Percentiles rank a stretch among this genome's conserved stretches.
phyloP scores from a whole-genome alignment of 2,797 vertebrate species.

The Xenops minutus region DNA sequence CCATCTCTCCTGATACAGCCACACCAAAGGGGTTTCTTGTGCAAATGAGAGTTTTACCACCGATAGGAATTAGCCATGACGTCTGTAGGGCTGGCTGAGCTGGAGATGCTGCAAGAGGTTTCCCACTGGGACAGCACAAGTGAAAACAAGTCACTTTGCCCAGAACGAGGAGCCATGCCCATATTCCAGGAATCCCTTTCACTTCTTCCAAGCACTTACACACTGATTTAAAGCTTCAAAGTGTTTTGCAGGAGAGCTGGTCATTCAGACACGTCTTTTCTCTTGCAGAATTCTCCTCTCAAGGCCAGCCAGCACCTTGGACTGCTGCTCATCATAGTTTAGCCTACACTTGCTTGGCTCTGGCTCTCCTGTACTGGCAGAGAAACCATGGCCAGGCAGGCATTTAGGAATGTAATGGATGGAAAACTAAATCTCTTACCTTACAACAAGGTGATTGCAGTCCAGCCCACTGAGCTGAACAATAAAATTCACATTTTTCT shows the following conservation, averaged over 20 bases:
- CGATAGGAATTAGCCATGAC: background rate
- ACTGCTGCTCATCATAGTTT: background rate
- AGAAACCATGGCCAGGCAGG: background rate
- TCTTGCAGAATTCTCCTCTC: background rate
- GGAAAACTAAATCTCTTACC: background rate
- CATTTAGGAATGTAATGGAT: background rate
- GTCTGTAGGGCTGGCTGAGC: background rate
- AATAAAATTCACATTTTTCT: background rate
- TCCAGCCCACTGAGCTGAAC: background rate
- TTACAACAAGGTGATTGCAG: background rate
- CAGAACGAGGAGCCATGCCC: background rate
- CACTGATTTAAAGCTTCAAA: background rate
- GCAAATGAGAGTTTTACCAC: background rate
- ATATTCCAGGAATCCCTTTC: background rate
- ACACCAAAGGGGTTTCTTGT: background rate
- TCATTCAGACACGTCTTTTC: background rate
- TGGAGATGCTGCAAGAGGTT: background rate
- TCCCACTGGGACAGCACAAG: background rate
- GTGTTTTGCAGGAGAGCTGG: background rate
- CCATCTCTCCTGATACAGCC: background rate
- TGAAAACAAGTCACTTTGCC: background rate
- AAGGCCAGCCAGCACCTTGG: background rate
- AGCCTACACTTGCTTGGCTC: background rate
- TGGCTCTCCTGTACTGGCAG: background rate
- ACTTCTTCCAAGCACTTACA: background rate